phyloP scores from a whole-genome alignment of 1,140 invertebrate genomes.

The Solenopsis invicta region DNA sequence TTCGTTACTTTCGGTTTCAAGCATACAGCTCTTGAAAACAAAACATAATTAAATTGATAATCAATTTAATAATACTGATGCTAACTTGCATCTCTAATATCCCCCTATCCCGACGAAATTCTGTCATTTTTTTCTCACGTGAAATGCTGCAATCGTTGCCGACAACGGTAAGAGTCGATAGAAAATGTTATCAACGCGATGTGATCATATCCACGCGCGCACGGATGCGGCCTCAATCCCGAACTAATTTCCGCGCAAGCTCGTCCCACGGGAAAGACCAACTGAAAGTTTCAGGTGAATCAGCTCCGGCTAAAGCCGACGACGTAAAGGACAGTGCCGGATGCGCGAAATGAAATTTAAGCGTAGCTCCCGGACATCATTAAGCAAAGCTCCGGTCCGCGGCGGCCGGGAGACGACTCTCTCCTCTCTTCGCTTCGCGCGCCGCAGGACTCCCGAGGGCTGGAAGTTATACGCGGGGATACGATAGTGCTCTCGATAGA shows the following conservation, averaged over 20 bases:
- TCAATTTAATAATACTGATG: too few relatives aligned
- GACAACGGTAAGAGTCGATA: not conserved
- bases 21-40: too few relatives aligned
- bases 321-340: slow-evolving; percentile 16
- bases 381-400: slow-evolving; percentile 57
- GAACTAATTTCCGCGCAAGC: slow-evolving; percentile 57
- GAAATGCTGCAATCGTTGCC: not conserved
- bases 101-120: too few relatives aligned
- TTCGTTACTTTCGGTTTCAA: too few relatives aligned
- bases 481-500: slow-evolving; percentile 69
- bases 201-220: slow-evolving; percentile 2
- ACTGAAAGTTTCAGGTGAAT: slow-evolving; percentile 25
- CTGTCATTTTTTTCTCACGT: too few relatives aligned
- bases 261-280: slow-evolving; percentile 10
- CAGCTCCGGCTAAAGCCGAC: slow-evolving; percentile 34
- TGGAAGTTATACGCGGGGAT: slow-evolving; percentile 21
- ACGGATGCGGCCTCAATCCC: not conserved
- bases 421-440: slow-evolving; percentile 43
- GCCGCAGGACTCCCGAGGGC: slow-evolving; percentile 65
- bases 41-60: too few relatives aligned
- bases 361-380: slow-evolving; percentile 61
- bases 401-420: slow-evolving; percentile 17
- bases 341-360: slow-evolving; percentile 62
- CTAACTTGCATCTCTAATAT: too few relatives aligned
- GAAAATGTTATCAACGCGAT: not conserved